Evolutionary conservation across 2,797 vertebrate species (phyloP).

Genomic region (Lagodon rhomboides): DNA sequence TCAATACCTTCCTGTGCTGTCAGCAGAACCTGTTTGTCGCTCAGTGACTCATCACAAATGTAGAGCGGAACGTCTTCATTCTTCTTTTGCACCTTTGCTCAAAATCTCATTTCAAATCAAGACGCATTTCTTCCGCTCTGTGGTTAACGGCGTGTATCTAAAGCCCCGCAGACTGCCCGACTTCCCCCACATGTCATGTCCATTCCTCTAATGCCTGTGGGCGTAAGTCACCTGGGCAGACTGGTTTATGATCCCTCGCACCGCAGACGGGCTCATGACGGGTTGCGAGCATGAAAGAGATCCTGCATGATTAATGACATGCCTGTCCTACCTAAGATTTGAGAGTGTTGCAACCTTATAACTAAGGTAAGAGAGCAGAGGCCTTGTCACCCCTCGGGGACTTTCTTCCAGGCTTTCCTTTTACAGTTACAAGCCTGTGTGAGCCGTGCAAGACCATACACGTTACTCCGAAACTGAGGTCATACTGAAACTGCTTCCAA

Average conservation of each 20-base stretch:
- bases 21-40: not conserved
- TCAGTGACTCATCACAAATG: not conserved
- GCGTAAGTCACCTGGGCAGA: constrained; percentile 73
- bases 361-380: constrained; percentile 28
- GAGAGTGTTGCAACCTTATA: constrained; percentile 53
- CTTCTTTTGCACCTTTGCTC: not conserved
- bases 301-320: constrained; percentile 55
- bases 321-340: constrained; percentile 33
- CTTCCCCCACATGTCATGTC: constrained; percentile 27
- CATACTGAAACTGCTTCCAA: constrained; percentile 17
- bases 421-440: not conserved
- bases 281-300: constrained; percentile 48
- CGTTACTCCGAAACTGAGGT: constrained; percentile 47
- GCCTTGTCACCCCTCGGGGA: constrained; percentile 29
- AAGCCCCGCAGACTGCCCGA: not conserved
- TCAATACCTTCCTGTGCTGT: constrained; percentile 4
- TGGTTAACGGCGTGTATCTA: not conserved
- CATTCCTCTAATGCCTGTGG: constrained; percentile 68
- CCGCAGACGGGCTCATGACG: constrained; percentile 32
- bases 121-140: not conserved
- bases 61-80: not conserved
- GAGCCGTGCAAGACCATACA: constrained; percentile 54
- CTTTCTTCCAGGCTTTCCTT: constrained; percentile 33
- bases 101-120: not conserved
- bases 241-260: constrained; percentile 73